phyloP scores from a whole-genome alignment of 2,113 vertebrate species.

The Chaenogobius annularis region DNA sequence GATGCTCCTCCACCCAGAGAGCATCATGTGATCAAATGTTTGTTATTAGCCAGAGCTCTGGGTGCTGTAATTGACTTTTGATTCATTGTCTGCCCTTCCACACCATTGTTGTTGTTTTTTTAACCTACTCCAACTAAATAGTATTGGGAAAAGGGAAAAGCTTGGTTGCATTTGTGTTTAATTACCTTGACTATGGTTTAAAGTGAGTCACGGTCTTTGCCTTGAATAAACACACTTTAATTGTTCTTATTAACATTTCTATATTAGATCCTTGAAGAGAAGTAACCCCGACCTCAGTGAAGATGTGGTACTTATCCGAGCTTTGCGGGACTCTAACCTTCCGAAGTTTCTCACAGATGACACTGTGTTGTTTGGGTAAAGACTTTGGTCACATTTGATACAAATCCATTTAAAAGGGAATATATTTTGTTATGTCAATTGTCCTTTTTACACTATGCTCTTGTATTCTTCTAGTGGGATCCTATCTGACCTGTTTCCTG shows the following conservation, averaged over 20 bases:
- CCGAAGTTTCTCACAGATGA: conserved; percentile 86
- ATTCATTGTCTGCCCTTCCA: conserved; percentile 37
- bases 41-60: conserved; percentile 21
- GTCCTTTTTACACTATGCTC: no score
- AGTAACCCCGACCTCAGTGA: conserved; percentile 81
- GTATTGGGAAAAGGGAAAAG: neutral
- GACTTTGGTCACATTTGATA: neutral
- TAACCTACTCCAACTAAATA: no score
- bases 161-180: neutral
- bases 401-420: neutral
- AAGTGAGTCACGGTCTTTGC: neutral
- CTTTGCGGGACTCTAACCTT: conserved; percentile 85
- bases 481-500: conserved; percentile 88
- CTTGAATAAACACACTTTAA: neutral
- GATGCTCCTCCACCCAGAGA: conserved; percentile 10
- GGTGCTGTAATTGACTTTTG: conserved; percentile 37
- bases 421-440: neutral
- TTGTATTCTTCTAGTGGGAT: conserved; percentile 77
- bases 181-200: neutral
- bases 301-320: conserved; percentile 86
- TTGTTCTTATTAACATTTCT: neutral
- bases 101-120: conserved; percentile 6
- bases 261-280: conserved; percentile 82
- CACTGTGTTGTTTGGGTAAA: conserved; percentile 80
- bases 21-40: conserved; percentile 7